Conservation (phyloP, 2,888 invertebrate genomes). For the Rhodophaea formosa region DNA sequence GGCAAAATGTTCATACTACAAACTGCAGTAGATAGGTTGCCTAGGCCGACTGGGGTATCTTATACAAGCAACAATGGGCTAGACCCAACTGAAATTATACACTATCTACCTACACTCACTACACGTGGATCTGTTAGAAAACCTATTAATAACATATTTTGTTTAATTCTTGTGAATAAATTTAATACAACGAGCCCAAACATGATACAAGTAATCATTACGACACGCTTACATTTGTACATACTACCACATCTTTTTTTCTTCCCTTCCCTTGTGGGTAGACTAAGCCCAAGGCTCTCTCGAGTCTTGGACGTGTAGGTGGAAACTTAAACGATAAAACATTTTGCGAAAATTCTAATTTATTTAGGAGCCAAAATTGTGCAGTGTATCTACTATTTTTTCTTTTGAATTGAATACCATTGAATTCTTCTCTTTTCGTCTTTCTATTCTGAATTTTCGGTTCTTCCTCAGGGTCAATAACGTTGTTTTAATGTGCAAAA, state of each 20-base stretch:
- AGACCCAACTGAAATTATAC: conserved; percentile 42
- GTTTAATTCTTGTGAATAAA: conserved; percentile 1
- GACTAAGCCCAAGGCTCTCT: too few species aligned
- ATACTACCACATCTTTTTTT: neutral
- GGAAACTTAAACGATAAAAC: too few species aligned
- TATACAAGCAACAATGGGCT: conserved; percentile 31
- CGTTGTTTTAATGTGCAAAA: too few species aligned
- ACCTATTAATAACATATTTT: conserved; percentile 37
- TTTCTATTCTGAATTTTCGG: too few species aligned
- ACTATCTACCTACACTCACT: conserved; percentile 38
- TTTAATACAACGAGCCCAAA: neutral
- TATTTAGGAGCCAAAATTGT: too few species aligned
- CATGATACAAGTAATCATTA: neutral
- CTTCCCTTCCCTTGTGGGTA: too few species aligned
- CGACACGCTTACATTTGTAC: neutral
- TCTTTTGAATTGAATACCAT: too few species aligned
- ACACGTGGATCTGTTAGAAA: conserved; percentile 47
- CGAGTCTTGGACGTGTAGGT: too few species aligned
- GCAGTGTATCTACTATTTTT: too few species aligned
- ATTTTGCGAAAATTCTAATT: too few species aligned
- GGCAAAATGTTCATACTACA: conserved; percentile 1
- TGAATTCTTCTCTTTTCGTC: too few species aligned
- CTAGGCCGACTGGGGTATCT: conserved; percentile 5
- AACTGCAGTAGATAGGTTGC: conserved; percentile 1
- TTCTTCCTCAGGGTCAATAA: too few species aligned